Base-by-base conservation (phyloP, 2,113 vertebrate species). In the Protobothrops mucrosquamatus region DNA sequence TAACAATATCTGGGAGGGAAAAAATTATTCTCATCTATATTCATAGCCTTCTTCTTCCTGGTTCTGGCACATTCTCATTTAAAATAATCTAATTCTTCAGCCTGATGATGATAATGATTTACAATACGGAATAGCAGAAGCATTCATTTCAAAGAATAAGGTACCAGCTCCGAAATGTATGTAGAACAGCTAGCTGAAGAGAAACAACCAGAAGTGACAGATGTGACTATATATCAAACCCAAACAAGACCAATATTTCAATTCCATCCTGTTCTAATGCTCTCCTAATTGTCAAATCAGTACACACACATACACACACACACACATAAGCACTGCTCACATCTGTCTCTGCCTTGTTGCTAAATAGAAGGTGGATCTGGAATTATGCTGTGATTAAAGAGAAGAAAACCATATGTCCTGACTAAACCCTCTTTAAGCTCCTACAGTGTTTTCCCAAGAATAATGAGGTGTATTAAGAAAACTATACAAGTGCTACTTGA, bases 381-480 rank as follows among this genome's bases (percentile, higher is more conserved):
- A 89, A 93, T 89, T 85, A 85, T 24, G 59, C 20, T 39, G 54
- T 92, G 69, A 93, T 93, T 93, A 93, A 55, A 85, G 54, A 89
- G 88, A 92, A 85, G 88, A 89, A 93, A 93, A 85, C 88, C 86
- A 88, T 59, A 89, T 85, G 92, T 56, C 74, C 10, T n/a, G 0
- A 59, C 69, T 61, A 93, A 93, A 89, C 59, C 88, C 92, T 74
- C 69, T 89, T 85, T 89, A 85, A 93, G 55, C 54, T 51, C 48
- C 92, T 26, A 86, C 88, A 59, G 54, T 89, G 92, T 59, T 89
- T 93, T 55, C 43, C 39, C 52, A 89, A 93, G 92, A 89, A 61
- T 89, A 57, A 93, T 93, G 92, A 93, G 92, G 92, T 93, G 85
- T 61, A 93, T 59, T 93, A 93, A 59, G 86, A 88, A 52, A 92